Percentiles rank a stretch among this genome's conserved stretches.
phyloP scores from a whole-genome alignment of 2,888 invertebrate species.

The Callyntrura sp. region DNA sequence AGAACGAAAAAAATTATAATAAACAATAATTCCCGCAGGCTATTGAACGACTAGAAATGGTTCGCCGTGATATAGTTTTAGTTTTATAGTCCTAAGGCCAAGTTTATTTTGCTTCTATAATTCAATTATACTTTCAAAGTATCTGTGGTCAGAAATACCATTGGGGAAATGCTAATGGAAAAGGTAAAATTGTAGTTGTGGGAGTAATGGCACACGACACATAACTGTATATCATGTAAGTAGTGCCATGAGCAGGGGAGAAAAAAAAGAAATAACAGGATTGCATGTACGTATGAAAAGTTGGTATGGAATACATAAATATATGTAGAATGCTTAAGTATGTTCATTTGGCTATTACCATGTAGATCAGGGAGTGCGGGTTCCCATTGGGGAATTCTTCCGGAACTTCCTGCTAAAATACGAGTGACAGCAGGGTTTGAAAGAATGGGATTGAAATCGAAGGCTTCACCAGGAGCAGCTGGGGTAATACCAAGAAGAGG shows the following conservation, averaged over 20 bases:
- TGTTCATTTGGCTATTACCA: conserved; percentile 82
- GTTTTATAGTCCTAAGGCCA: too few relatives aligned
- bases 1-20: conserved; percentile 18
- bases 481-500: conserved; percentile 84
- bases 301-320: conserved; percentile 75
- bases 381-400: conserved; percentile 85
- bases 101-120: neutral
- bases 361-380: conserved; percentile 84
- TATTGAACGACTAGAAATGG: too few relatives aligned
- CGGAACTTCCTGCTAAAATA: conserved; percentile 94
- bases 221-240: conserved; percentile 27
- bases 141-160: conserved; percentile 25
- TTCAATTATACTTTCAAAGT: conserved; percentile 38
- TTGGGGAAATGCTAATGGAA: conserved; percentile 44
- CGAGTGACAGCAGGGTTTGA: conserved; percentile 94
- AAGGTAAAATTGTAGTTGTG: conserved; percentile 54
- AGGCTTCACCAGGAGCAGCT: conserved; percentile 84
- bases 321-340: too few relatives aligned
- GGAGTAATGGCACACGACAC: conserved; percentile 27
- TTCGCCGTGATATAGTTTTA: too few relatives aligned
- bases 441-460: conserved; percentile 90
- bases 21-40: neutral
- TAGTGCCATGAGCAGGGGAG: conserved; percentile 3
- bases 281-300: neutral
- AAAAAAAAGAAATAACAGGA: neutral